A percentile compares a stretch with the other conserved stretches of the same genome.
phyloP scores from a whole-genome alignment of 2,113 vertebrate genomes.

The Rhinolophus sinicus region DNA sequence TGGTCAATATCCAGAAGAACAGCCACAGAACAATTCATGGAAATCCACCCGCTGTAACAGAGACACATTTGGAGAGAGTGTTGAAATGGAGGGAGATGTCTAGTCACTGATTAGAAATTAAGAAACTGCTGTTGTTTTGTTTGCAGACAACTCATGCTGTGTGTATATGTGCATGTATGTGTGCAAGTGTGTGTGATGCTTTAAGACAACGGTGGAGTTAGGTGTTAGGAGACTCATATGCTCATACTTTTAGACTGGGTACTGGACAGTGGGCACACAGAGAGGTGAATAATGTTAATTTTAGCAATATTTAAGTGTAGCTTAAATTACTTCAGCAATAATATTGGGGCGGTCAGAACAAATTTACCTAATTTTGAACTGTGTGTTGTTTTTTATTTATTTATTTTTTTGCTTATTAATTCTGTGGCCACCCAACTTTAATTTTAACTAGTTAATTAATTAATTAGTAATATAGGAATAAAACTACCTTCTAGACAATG shows the following conservation, averaged over 20 bases:
- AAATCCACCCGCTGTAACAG: not conserved
- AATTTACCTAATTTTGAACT: not conserved
- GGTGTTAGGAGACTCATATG: not conserved
- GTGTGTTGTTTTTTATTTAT: not conserved
- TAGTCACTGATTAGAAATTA: not conserved
- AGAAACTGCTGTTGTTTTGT: not conserved
- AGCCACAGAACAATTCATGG: not conserved
- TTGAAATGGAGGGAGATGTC: not conserved
- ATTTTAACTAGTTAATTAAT: not conserved
- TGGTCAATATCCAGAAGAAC: not conserved
- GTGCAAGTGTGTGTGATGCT: not conserved
- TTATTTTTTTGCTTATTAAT: not conserved
- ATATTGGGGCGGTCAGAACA: not conserved
- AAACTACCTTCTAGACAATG: not conserved
- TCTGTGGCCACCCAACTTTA: not conserved
- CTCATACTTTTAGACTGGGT: not conserved
- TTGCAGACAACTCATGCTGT: not conserved
- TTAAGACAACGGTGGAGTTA: not conserved
- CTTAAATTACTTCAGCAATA: not conserved
- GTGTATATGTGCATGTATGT: too few relatives aligned
- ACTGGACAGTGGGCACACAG: not conserved
- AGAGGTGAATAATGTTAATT: not conserved
- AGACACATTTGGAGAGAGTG: not conserved
- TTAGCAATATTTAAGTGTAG: not conserved
- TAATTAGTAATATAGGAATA: not conserved